Evolutionary conservation across 2,888 invertebrate species (phyloP), one percentile per base, ranked within the genome.

Genomic region (Athalia rosae): DNA sequence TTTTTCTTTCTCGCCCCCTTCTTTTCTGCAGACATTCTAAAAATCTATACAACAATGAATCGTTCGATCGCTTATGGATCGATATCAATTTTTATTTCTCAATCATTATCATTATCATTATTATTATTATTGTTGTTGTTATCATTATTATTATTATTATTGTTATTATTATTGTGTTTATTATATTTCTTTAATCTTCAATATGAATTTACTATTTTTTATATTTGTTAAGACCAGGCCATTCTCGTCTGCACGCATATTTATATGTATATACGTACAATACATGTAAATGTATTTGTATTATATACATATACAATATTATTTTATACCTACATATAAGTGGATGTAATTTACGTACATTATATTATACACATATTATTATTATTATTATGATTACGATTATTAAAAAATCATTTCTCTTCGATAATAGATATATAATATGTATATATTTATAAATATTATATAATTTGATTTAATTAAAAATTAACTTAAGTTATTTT

Each of bases 161-260:
- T 76, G 82, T 79, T 66, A 78, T 78, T 80, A 79, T 80, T 82
- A 80, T 80, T 71, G 28, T 78, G 78, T 80, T 74, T 79, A 80
- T 80, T 80, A 80, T n/a, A n/a, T 2, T 43, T 62, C 80, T 77
- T 84, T 83, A 82, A 82, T 80, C 84, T 83, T 87, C 86, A 85
- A 87, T 88, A 87, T 85, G 86, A 87, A 87, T 87, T 88, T 87
- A 87, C 86, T 87, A 87, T 86, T 78, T 86, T 15, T 63, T 87
- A 87, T 86, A 13, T 85, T 87, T 85, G 28, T 28, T 28, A 28
- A 83, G 83, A 86, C 87, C 85, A 86, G 86, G 88, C 87, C 86
- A 84, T 87, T 85, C 83, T 85, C 85, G 88, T 66, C 66, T 5
- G 9, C 41, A 62, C 11, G 28, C 61, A 8, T 41, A 28, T 43